Evolutionary conservation across 35 echinoderm and acorn worm species (phyloP).

Genomic region (Nesometra sesokonis): DNA sequence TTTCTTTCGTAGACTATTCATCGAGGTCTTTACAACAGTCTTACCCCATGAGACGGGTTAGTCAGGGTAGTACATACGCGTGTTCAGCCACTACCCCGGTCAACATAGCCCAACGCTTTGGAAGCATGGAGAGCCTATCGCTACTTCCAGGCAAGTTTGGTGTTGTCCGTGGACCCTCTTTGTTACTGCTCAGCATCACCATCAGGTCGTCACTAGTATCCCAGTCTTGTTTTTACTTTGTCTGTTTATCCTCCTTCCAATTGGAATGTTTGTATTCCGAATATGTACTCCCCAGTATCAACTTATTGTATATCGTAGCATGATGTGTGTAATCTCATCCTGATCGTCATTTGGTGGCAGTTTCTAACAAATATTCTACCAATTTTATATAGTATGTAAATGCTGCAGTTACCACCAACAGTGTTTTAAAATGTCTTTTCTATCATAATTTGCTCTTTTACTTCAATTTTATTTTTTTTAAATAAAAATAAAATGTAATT

Average conservation of each 20-base stretch:
- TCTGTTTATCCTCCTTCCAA: not conserved
- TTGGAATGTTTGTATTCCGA: not conserved
- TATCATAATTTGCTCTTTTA: too few species aligned
- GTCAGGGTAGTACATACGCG: slow-evolving; percentile 76
- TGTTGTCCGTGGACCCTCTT: not conserved
- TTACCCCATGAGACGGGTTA: slow-evolving; percentile 70
- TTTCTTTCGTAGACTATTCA: slow-evolving; percentile 10
- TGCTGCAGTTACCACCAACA: too few species aligned
- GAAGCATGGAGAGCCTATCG: slow-evolving; percentile 93
- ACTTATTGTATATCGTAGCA: not conserved
- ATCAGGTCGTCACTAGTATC: too few species aligned
- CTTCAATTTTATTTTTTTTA: too few species aligned
- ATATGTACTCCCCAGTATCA: not conserved
- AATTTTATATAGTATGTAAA: too few species aligned
- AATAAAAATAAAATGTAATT: too few species aligned
- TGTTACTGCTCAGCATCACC: not conserved
- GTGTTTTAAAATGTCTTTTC: too few species aligned
- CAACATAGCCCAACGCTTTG: slow-evolving; percentile 62
- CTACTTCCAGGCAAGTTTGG: slow-evolving; percentile 82
- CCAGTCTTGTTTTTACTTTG: not conserved
- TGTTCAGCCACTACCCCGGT: slow-evolving; percentile 40
- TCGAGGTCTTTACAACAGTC: slow-evolving; percentile 48
- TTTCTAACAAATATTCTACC: too few species aligned
- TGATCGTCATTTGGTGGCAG: too few species aligned
- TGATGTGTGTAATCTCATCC: not conserved